Evolutionary conservation across 92 coral and sea anemone species (phyloP), one percentile per base, ranked within the genome.

Genomic region (Bergia sp.): DNA sequence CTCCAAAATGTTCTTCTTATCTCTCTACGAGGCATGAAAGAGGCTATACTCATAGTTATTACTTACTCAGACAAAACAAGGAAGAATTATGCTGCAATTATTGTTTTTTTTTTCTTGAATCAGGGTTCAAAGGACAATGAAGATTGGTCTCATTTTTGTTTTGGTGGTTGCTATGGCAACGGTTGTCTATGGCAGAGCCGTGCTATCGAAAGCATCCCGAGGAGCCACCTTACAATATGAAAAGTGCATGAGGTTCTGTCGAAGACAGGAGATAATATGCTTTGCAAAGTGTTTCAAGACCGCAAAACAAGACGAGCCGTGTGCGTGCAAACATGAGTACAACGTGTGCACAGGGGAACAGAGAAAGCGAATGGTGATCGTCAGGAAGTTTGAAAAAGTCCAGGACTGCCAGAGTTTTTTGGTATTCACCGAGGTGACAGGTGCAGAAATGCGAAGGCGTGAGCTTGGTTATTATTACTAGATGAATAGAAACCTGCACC

Each of bases 81-180:
- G 58, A 10, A 53, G 58, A 53, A 53, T 2, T 53, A 16, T 53
- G 9, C 58, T 53, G 9, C 58, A 53, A 53, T 16, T 53, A 10
- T 0, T 1, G 16, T 12, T 10, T 12, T 10, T 53, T 16, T 10
- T 53, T 53, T 53, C 58, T 53, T 53, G 2, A 53, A 53, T 10
- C 12, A 53, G 15, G 50, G 50, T 3, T 45, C 50, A 3, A 45
- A 45, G 50, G 16, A 40, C 36, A 77, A 77, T 77, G 81, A 77
- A 77, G 57, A 41, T 11, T 44, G 29, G 38, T 44, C 1, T 43
- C 12, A 36, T 77, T 18, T 23, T 77, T 23, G 5, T 77, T 43
- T 41, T 77, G 55, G 81, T 44, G 58, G 58, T 77, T 44, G 18
- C 58, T 16, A 7, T 77, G 81, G 81, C 81, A 77, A 43, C 81